These are phyloP conservation scores for Pollicipes pollicipes DNA, from an alignment of 1,140 invertebrate genomes.

Conservation along the genomic window DNA sequence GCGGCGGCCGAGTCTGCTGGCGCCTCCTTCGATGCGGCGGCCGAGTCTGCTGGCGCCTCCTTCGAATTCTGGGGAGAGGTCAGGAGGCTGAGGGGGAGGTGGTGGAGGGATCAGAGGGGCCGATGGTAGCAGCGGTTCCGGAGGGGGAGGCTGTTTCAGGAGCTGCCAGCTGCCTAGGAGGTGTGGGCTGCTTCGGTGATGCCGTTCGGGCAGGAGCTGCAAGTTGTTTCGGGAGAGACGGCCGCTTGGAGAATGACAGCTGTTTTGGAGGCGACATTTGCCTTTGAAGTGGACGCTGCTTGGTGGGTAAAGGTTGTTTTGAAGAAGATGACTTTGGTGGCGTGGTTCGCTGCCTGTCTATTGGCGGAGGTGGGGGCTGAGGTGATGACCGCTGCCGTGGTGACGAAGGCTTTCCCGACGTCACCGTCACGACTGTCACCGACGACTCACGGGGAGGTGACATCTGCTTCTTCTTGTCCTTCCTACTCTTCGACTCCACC, in stretches of 20 bases:
- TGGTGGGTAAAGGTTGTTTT: background rate
- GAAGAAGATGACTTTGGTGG: background rate
- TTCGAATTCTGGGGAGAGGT: background rate
- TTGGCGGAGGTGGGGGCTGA: no score
- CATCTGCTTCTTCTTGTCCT: background rate
- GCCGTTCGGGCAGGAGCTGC: slow-evolving; percentile 10
- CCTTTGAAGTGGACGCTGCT: background rate
- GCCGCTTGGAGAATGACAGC: background rate
- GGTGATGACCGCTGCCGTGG: background rate
- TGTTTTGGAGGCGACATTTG: background rate
- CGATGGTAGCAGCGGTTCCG: no score
- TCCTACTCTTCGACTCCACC: background rate
- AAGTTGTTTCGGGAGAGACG: background rate
- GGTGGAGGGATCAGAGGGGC: background rate
- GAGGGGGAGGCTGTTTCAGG: background rate
- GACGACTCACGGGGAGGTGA: background rate
- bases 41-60: no score
- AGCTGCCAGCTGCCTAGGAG: background rate
- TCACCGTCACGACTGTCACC: background rate
- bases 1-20: no score
- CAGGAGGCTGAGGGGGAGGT: slow-evolving; percentile 6
- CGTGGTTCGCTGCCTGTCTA: no score
- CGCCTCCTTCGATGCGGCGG: no score
- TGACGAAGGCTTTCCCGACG: background rate
- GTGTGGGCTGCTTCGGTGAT: background rate